These are phyloP conservation scores for Nyctibius grandis DNA, from an alignment of 2,797 vertebrate species.

Conservation along the genomic window DNA sequence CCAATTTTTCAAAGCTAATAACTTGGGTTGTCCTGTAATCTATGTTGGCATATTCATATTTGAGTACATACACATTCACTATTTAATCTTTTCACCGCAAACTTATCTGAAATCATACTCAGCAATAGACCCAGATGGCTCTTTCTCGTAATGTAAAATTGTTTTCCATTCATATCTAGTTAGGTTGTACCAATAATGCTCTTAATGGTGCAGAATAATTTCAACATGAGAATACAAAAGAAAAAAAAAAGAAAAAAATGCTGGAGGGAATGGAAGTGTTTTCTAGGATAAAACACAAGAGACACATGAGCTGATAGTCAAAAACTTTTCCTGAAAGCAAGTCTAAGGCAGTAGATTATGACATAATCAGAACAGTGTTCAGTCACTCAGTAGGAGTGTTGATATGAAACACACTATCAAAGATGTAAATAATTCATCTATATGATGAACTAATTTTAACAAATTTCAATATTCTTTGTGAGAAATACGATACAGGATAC, in stretches of 20 bases:
- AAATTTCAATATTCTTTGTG: neutral
- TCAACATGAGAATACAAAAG: neutral
- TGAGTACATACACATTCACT: neutral
- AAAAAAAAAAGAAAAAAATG: neutral
- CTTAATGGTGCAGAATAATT: neutral
- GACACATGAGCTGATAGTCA: accelerated
- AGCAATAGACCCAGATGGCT: neutral
- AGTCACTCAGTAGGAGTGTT: neutral
- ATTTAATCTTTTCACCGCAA: neutral
- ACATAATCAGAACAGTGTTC: neutral
- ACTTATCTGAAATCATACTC: neutral
- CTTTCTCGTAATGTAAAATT: neutral
- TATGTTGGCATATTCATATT: neutral
- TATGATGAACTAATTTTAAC: neutral
- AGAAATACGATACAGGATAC: neutral
- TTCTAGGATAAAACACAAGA: neutral
- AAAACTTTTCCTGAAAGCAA: neutral
- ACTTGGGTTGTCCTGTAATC: neutral
- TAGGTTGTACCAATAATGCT: neutral
- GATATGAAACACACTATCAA: neutral
- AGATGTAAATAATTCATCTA: neutral
- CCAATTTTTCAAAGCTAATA: neutral
- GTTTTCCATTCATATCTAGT: neutral
- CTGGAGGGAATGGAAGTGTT: neutral
- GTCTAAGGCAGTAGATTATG: neutral